Base-by-base conservation (phyloP, 2,888 invertebrate genomes). In the Aspidapion aeneum region DNA sequence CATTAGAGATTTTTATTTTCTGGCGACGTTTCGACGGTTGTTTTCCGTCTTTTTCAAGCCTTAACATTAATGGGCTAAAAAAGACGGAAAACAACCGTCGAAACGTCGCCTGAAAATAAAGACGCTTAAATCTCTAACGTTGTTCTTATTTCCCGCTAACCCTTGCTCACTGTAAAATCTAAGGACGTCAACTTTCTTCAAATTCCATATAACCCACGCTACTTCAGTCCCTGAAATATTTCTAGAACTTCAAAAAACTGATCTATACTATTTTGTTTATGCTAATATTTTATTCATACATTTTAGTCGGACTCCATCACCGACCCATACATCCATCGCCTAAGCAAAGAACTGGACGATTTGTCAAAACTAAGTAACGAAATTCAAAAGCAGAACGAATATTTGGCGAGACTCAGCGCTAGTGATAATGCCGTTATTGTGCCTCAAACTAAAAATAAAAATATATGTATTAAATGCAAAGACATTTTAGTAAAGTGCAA, bases 291-390 rank as follows among this genome's bases (percentile, higher is more conserved):
- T 35, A 7, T 35, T n/a, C n/a, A n/a, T n/a, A 12, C 3, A 35
- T 35, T 35, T 35, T 35, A 35, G 35, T 35, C 35, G 3, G 35
- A 35, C 68, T 83, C 83, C 73, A 80, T 86, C 62, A 84, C 86
- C 75, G 87, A 87, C 74, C 87, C 87, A 0, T 86, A 86, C 70
- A 81, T 85, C 57, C 83, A 82, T 73, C 83, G 86, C 75, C 77
- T 86, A 56, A 85, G 83, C 70, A 83, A 83, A 68, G 87, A 87
- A 74, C 80, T 85, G 68, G 81, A 85, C 69, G 84, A 84, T 58
- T 75, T 86, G 55, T 84, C 83, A 59, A 86, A 86, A 74, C 74
- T 86, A 12, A 84, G 83, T 69, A 82, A 83, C 22, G 85, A 85
- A 72, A 80, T 85, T 50, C 83, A 85, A 66, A 86, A 86, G 71